A percentile compares a stretch with the other conserved stretches of the same genome.
Evolutionary conservation across 2,113 vertebrate genomes (phyloP).

Genomic region (Colius striatus): DNA sequence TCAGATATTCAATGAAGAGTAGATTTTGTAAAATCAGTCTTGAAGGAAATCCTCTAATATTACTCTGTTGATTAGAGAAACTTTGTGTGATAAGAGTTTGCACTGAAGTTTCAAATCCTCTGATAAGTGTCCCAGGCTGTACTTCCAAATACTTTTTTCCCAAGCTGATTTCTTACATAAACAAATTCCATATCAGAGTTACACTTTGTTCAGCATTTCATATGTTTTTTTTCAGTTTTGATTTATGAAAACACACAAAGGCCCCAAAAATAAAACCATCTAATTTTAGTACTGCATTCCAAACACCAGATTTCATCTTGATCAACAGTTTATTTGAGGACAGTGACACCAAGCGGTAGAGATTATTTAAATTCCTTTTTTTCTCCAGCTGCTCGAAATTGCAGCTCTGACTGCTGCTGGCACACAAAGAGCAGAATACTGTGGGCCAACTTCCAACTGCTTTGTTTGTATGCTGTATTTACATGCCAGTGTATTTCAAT

Average conservation of each 20-base stretch:
- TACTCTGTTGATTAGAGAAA: not conserved
- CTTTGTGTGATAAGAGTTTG: not conserved
- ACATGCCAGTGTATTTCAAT: not conserved
- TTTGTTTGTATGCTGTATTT: not conserved
- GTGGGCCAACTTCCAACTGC: not conserved
- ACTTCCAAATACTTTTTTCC: slow-evolving; percentile 25
- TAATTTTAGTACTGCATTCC: not conserved
- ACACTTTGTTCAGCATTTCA: not conserved
- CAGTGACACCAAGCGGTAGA: slow-evolving; percentile 67
- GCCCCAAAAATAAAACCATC: slow-evolving; percentile 35
- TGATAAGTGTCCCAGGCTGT: slow-evolving; percentile 11
- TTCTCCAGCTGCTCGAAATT: not conserved
- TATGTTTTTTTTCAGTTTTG: slow-evolving; percentile 19
- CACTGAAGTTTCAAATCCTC: slow-evolving; percentile 39
- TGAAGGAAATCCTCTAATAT: not conserved
- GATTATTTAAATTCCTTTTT: not conserved
- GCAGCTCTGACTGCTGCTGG: not conserved
- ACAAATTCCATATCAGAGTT: slow-evolving; percentile 26
- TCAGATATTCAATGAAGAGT: not conserved
- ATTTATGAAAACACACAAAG: slow-evolving; percentile 25
- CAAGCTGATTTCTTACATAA: slow-evolving; percentile 50
- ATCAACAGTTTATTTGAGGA: not conserved
- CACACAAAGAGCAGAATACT: not conserved
- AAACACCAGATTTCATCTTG: not conserved
- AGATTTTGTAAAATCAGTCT: not conserved